Base-by-base conservation (phyloP, 2,888 invertebrate species). In the Latrodectus elegans region DNA sequence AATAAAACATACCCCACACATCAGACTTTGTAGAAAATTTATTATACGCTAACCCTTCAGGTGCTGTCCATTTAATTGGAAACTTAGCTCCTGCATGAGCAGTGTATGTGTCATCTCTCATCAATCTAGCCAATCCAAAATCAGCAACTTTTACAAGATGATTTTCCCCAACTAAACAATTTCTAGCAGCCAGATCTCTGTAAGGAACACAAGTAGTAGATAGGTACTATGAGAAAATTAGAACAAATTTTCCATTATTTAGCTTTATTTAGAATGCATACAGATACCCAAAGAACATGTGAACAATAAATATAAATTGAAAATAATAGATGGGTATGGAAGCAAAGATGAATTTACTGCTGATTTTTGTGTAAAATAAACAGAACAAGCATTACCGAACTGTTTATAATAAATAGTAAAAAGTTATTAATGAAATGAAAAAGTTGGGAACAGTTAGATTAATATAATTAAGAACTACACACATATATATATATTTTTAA, bases 61-160 rank as follows among this genome's bases (percentile, higher is more conserved):
- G 99, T 78, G 99, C 99, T 22, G 99, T 99, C 99, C 99, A 99
- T 93, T 99, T 99, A 92, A 99, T 99, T 86, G 99, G 99, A 93
- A 99, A 99, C 94, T 99, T 99, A 90, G 99, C 99, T 52, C 98
- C 99, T 51, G 98, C 98, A 93, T 99, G 98, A 68, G 99, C 99
- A 53, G 99, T 99, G 93, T 99, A 99, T 0, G 99, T 99, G 92
- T 99, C 99, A 75, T 90, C 99, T 82, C 99, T 95, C 98, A 99
- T 99, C 90, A 99, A 94, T 82, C 99, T 94, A 8, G 99, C 99
- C 91, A 99, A 94, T 22, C 99, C 99, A 93, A 99, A 99, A 94
- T 99, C 99, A 15, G 99, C 99, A 86, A 99, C 99, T 93, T 99
- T 99, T 74, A 99, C 99, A 87, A 98, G 94, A 93, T 99, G 97